Base-by-base conservation (phyloP, 2,113 vertebrate species). In the Oncorhynchus kisutch region DNA sequence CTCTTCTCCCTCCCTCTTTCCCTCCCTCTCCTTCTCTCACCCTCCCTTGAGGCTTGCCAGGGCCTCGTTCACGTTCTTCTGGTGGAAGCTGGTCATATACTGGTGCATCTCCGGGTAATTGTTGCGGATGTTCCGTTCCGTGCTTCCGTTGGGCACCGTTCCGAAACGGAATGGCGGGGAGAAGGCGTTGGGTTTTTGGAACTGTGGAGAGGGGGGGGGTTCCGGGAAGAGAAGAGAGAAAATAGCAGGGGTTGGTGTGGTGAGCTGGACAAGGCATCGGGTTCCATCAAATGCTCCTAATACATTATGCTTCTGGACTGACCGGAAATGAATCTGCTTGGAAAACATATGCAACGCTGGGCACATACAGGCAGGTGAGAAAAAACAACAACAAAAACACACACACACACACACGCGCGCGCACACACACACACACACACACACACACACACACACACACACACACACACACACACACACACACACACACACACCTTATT, bases 31-130 rank as follows among this genome's bases (percentile, higher is more conserved):
- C 49, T 74, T 34, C 69, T 79, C 92, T 97, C 88, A 99, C 98
- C 98, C 98, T 22, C 90, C 93, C 91, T 99, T 99, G 84, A 99
- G 89, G 2, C 97, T 99, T 71, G 96, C 93, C 74, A 99, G 88
- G 0, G 98, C 97, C 84, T 99, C 98, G 5, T 98, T 94, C 76
- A 99, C 98, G 1, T 96, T 96, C 78, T 95, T 96, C 93, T 99
- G 98, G 91, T 99, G 98, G 94, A 97, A 99, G 93, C 96, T 99
- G 81, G 97, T 97, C 98, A 99, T 99, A 91, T 99, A 99, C 87
- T 93, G 86, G 84, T 99, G 98, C 98, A 99, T 99, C 91, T 99
- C 97, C 84, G 93, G 94, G 86, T 99, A 99, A 93, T 99, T 99
- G 94, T 99, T 99, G 87, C 98, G 96, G 87, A 99, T 99, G 88